phyloP scores from a whole-genome alignment of 2,888 invertebrate species.

The Podabrus alpinus region DNA sequence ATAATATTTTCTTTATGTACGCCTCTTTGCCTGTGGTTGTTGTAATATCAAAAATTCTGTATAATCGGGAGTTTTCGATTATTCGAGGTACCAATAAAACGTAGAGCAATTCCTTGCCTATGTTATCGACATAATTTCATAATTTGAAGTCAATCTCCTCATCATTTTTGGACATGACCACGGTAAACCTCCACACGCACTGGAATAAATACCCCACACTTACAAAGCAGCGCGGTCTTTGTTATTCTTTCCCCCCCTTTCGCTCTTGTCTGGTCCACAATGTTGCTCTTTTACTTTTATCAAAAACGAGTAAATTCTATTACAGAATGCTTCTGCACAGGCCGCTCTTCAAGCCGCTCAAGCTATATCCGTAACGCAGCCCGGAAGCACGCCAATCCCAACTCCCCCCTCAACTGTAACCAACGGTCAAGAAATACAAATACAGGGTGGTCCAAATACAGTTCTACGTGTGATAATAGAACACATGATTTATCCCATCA shows the following conservation, averaged over 20 bases:
- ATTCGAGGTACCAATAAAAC: no score
- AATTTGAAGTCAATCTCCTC: no score
- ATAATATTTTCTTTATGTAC: no score
- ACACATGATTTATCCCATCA: constrained; percentile 97
- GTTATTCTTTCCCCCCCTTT: not conserved
- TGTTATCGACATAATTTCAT: no score
- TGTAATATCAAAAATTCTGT: no score
- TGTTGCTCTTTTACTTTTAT: not conserved
- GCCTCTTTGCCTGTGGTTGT: no score
- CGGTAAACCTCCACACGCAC: no score
- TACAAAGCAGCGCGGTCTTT: not conserved
- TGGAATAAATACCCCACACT: no score
- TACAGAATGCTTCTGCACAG: constrained; percentile 81
- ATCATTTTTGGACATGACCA: no score
- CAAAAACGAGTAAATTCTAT: constrained; percentile 46
- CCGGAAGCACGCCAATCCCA: constrained; percentile 66
- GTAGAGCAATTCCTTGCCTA: no score
- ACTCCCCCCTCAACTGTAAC: constrained; percentile 58
- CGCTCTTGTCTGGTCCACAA: not conserved
- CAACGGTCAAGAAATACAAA: constrained; percentile 63
- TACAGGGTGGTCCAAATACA: constrained; percentile 89
- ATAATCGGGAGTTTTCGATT: no score
- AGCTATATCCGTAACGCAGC: constrained; percentile 70
- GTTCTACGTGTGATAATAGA: constrained; percentile 98
- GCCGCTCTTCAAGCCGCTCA: constrained; percentile 86